phyloP scores from a whole-genome alignment of 2,113 vertebrate species.

The Zeus faber region DNA sequence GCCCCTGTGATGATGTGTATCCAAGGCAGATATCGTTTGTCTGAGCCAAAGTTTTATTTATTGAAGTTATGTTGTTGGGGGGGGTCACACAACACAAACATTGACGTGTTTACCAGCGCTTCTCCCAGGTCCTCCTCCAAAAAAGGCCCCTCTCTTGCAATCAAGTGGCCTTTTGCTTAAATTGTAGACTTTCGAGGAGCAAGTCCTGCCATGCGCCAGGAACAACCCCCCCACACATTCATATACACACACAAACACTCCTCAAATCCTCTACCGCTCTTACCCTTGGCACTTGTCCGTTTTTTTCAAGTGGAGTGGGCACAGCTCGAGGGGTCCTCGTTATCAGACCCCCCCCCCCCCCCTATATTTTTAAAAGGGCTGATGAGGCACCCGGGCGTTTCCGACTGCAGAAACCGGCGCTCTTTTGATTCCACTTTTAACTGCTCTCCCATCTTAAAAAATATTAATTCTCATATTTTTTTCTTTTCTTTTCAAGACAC shows the following conservation, averaged over 20 bases:
- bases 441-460: conserved; percentile 39
- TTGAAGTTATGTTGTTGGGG: too few relatives aligned
- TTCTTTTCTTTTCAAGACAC: conserved; percentile 5
- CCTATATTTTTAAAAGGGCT: not conserved
- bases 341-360: not conserved
- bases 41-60: too few relatives aligned
- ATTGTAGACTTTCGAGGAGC: conserved; percentile 28
- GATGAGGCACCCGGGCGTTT: too few relatives aligned
- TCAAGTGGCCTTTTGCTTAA: conserved; percentile 10
- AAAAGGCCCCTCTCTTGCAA: conserved; percentile 22
- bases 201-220: conserved; percentile 50
- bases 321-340: too few relatives aligned
- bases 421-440: too few relatives aligned
- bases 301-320: not conserved
- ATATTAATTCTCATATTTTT: conserved; percentile 4
- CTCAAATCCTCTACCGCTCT: conserved; percentile 26
- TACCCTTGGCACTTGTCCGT: not conserved
- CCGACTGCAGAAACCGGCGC: too few relatives aligned
- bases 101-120: conserved; percentile 50
- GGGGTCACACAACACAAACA: conserved; percentile 37
- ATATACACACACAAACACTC: conserved; percentile 24
- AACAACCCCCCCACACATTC: conserved; percentile 54
- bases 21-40: too few relatives aligned
- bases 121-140: conserved; percentile 19
- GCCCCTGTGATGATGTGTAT: too few relatives aligned